Conservation (phyloP, 1,140 invertebrate genomes). For the Galendromus occidentalis region DNA sequence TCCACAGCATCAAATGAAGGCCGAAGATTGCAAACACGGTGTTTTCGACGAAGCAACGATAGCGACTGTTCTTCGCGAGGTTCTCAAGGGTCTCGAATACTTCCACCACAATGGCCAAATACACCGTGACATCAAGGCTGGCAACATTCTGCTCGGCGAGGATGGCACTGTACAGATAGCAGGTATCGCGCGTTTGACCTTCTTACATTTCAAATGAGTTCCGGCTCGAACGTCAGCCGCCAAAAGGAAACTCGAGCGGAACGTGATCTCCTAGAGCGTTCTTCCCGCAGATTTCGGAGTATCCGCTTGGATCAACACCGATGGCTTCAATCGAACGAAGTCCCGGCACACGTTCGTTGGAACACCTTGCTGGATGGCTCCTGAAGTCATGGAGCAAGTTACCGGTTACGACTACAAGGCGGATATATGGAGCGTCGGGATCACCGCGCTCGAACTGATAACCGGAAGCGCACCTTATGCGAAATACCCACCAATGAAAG, state of each 20-base stretch:
- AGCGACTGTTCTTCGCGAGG: slow-evolving; percentile 95
- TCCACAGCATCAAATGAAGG: slow-evolving; percentile 72
- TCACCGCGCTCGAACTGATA: slow-evolving; percentile 95
- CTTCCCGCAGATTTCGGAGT: slow-evolving; percentile 54
- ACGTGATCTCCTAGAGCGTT: too few species aligned
- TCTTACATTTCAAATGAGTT: too few species aligned
- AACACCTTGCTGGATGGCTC: slow-evolving; percentile 99
- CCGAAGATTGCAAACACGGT: slow-evolving; percentile 72
- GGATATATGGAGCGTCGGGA: slow-evolving; percentile 99
- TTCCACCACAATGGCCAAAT: slow-evolving; percentile 98
- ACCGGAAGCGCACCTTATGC: slow-evolving; percentile 96
- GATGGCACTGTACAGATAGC: slow-evolving; percentile 97
- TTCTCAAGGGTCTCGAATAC: slow-evolving; percentile 92
- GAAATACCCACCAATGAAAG: slow-evolving; percentile 97
- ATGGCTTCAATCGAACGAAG: slow-evolving; percentile 73
- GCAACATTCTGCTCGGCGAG: slow-evolving; percentile 89
- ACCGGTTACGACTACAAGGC: slow-evolving; percentile 98
- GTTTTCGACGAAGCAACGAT: slow-evolving; percentile 95
- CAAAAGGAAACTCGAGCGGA: too few species aligned
- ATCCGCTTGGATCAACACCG: slow-evolving; percentile 73
- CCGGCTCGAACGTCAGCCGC: too few species aligned
- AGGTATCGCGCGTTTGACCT: slow-evolving; percentile 20
- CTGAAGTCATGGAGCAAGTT: slow-evolving; percentile 98
- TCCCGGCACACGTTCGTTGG: slow-evolving; percentile 91
- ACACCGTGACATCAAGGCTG: slow-evolving; percentile 86